phyloP scores from a whole-genome alignment of 1,140 invertebrate species.

The Neotoxoptera formosana region DNA sequence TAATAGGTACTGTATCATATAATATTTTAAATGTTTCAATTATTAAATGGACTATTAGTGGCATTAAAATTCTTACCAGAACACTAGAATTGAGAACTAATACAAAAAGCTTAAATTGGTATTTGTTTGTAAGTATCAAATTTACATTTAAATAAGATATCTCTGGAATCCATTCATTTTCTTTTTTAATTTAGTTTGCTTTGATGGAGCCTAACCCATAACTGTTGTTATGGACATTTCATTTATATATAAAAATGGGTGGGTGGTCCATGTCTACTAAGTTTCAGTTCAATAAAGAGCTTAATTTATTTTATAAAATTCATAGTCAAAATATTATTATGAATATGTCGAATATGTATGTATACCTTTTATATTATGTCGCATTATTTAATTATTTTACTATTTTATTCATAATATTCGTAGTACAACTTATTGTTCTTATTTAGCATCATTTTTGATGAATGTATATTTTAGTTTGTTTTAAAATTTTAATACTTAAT shows the following conservation, averaged over 20 bases:
- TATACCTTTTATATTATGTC: neutral
- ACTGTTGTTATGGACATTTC: neutral
- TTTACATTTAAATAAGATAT: neutral
- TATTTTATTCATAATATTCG: neutral
- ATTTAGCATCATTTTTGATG: neutral
- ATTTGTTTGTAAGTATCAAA: neutral
- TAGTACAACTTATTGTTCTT: neutral
- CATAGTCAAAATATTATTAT: neutral
- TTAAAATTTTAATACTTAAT: neutral
- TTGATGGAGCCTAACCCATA: constrained; percentile 2
- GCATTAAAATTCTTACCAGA: neutral
- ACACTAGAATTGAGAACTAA: neutral
- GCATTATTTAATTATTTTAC: neutral
- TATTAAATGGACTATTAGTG: neutral
- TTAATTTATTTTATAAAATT: neutral
- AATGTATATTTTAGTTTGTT: neutral
- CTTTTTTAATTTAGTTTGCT: neutral
- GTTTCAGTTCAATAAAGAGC: neutral
- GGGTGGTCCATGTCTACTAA: neutral
- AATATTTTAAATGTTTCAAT: neutral
- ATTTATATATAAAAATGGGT: neutral
- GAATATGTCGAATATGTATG: neutral
- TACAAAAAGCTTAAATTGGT: neutral
- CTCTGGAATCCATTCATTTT: neutral
- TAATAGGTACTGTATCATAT: no score